A percentile compares a stretch with the other conserved stretches of the same genome.
phyloP scores from a whole-genome alignment of 2,113 vertebrate genomes.

The Microcebus jonahi region DNA sequence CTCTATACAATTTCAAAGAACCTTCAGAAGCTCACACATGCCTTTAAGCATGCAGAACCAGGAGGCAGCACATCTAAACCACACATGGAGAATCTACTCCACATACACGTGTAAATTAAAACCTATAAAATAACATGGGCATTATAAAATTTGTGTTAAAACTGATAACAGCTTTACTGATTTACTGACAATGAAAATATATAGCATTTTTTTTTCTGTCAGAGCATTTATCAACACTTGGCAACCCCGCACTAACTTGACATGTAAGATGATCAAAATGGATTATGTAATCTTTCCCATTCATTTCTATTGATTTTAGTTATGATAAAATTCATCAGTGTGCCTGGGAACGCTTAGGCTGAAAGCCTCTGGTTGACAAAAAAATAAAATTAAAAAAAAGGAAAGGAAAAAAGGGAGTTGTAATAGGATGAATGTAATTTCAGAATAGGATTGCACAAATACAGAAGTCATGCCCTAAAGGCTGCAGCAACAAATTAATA shows the following conservation, averaged over 20 bases:
- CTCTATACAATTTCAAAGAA: slow-evolving; percentile 20
- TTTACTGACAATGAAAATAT: slow-evolving; percentile 81
- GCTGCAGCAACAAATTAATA: slow-evolving; percentile 57
- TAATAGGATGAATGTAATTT: slow-evolving; percentile 56
- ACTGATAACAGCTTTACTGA: slow-evolving; percentile 74
- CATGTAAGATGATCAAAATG: slow-evolving; percentile 76
- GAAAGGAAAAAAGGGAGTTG: not conserved
- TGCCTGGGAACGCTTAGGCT: slow-evolving; percentile 59
- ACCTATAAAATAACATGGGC: slow-evolving; percentile 72
- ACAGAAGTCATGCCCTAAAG: slow-evolving; percentile 56
- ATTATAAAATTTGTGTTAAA: slow-evolving; percentile 76
- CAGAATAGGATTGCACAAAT: not conserved
- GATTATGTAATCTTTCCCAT: slow-evolving; percentile 78
- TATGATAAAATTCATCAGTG: slow-evolving; percentile 80
- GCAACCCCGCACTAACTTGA: slow-evolving; percentile 77
- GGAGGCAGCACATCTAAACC: not conserved
- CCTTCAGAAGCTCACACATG: not conserved
- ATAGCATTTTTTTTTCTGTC: slow-evolving; percentile 72
- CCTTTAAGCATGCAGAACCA: not conserved
- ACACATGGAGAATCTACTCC: not conserved
- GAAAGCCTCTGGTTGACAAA: slow-evolving; percentile 63
- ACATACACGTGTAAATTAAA: slow-evolving; percentile 67
- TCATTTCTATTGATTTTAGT: slow-evolving; percentile 80
- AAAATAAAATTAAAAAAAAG: not conserved
- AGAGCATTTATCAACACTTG: slow-evolving; percentile 80